phyloP scores from a whole-genome alignment of 2,113 vertebrate species.

The Stigmatopora argus region DNA sequence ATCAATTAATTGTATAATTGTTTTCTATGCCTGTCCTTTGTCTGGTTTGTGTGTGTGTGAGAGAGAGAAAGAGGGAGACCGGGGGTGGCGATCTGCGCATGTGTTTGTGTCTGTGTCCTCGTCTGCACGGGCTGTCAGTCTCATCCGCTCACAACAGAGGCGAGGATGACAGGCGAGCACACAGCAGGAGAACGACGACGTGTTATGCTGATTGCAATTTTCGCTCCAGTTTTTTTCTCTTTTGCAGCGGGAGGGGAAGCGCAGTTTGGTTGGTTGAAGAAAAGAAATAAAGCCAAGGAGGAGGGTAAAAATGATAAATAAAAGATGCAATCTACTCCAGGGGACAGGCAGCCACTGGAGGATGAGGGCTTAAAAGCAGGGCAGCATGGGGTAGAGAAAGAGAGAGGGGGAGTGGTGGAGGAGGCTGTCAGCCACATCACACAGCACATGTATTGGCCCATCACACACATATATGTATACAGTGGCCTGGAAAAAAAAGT shows the following conservation, averaged over 20 bases:
- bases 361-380: constrained; percentile 68
- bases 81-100: constrained; percentile 38
- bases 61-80: constrained; percentile 45
- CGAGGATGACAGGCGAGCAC: constrained; percentile 88
- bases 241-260: background rate
- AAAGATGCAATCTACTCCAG: constrained; percentile 95
- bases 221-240: constrained; percentile 80
- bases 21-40: background rate
- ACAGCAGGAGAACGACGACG: constrained; percentile 85
- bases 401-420: constrained; percentile 13
- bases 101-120: constrained; percentile 50
- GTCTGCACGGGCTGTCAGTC: constrained; percentile 65
- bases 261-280: constrained; percentile 45
- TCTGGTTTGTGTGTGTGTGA: constrained; percentile 25
- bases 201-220: constrained; percentile 93
- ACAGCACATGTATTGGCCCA: constrained; percentile 67
- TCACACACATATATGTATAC: constrained; percentile 62
- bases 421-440: constrained; percentile 67
- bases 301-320: constrained; percentile 83
- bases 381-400: constrained; percentile 45
- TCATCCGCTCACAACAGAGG: constrained; percentile 77
- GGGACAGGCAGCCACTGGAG: constrained; percentile 70
- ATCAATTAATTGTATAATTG: background rate
- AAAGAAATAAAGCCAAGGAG: constrained; percentile 87
- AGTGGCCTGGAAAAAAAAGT: constrained; percentile 55